Evolutionary conservation across 2,888 invertebrate species (phyloP), one percentile per base, ranked within the genome.

Genomic region (Mimumesa dahlbomi): DNA sequence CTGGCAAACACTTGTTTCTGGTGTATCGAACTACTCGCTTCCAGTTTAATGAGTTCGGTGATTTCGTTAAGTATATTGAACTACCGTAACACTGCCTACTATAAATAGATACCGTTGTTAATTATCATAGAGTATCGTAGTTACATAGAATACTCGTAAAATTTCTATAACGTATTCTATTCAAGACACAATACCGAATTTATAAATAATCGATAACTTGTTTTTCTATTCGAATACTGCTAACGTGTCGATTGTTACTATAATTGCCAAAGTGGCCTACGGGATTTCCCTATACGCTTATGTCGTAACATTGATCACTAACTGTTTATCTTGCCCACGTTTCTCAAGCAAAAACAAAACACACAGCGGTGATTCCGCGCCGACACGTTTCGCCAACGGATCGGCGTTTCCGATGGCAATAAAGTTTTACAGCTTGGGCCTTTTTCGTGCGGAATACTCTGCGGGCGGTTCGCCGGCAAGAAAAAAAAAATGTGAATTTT

Each of bases 281-380:
- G n/a, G 40, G 18, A 16, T 64, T 45, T 64, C 40, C 18, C 48
- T 21, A 4, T 1, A 6, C 25, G 14, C 14, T 49, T 38, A 16
- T 70, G 56, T 46, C 57, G 13, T 34, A 43, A 63, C 52, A 42
- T 42, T 63, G 22, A 19, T 11, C 57, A 52, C 52, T 11, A 34
- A 6, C 21, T 38, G 54, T 50, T 40, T 42, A 43, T 31, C 46
- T n/a, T 21, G 7, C 14, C 1, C 25, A 18, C 45, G 53, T 29
- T 58, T n/a, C n/a, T 29, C 57, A 13, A 0, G 40, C 29, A 52
- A 58, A 59, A n/a, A n/a, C n/a, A n/a, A n/a, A n/a, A n/a, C n/a
- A n/a, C n/a, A n/a, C n/a, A 66, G 53, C 43, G 19, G 7, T 13
- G 40, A 31, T 11, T 18, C 13, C n/a, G 21, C 19, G 40, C 34